Conservation (phyloP, 2,113 vertebrate species). For the Asarcornis scutulata region DNA sequence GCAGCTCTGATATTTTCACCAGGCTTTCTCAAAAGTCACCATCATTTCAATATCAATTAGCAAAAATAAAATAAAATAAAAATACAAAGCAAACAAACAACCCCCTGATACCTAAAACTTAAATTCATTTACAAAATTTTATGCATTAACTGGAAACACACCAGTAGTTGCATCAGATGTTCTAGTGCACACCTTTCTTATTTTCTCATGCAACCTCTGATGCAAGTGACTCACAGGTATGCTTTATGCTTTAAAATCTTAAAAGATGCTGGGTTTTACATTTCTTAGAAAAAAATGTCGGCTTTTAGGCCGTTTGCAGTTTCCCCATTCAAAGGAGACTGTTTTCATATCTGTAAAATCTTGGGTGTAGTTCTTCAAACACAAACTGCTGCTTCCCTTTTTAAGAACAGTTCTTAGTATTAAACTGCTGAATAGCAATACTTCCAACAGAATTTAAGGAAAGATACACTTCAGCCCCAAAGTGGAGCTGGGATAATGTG, state of each 20-base stretch:
- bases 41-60: not conserved
- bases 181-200: not conserved
- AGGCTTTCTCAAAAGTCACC: not conserved
- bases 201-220: not conserved
- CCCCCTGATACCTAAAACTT: not conserved
- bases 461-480: conserved; percentile 39
- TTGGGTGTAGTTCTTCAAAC: not conserved
- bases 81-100: not conserved
- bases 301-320: not conserved
- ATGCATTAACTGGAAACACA: not conserved
- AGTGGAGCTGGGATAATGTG: conserved; percentile 29
- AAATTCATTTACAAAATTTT: too few species aligned
- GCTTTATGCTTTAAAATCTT: not conserved
- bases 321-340: not conserved
- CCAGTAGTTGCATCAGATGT: not conserved
- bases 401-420: not conserved
- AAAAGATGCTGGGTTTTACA: too few species aligned
- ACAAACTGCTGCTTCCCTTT: not conserved
- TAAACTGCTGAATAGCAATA: conserved; percentile 21
- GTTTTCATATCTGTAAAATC: not conserved
- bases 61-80: not conserved
- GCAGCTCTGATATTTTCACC: too few species aligned
- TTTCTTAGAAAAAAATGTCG: not conserved
- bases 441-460: conserved; percentile 53
- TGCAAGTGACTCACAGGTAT: not conserved